Base-by-base conservation (phyloP, 2,113 vertebrate species). In the Aspidoscelis tigris region DNA sequence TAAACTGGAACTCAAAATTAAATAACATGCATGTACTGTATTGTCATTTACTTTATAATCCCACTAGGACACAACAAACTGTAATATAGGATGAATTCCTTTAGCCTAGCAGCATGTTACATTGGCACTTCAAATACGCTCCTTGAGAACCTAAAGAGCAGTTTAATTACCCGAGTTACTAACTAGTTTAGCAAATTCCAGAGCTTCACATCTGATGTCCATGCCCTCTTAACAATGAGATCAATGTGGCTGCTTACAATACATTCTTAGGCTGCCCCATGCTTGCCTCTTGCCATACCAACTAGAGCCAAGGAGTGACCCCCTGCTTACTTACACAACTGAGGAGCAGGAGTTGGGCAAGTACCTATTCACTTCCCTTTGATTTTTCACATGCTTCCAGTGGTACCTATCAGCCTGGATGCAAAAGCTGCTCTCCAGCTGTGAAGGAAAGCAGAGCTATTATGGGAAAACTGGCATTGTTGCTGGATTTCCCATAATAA, bases 1-100 rank as follows among this genome's bases (percentile, higher is more conserved):
- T 33, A 33, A 83, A 66, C 43, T 83, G 73, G 76, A 82, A 83
- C 47, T 43, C 33, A 66, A 76, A 55, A 55, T 41, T 26, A 53
- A 43, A 41, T 69, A 83, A 69, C 33, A 33, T 33, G 33, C 33
- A 33, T 76, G 12, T 47, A 76, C 44, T 76, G n/a, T 33, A 76
- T 83, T 55, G 47, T 55, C 47, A 53, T 69, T 6, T 26, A 69
- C 55, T 33, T 33, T 33, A 33, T 8, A 83, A 76, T 76, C 41
- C 3, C 12, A 55, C 21, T 24, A 64, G n/a, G 61, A 76, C n/a
- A 43, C 33, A 53, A 7, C 74, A 41, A 53, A 39, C 22, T 53
- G 66, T 43, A 76, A 0, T 43, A 20, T 2, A 53, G 41, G 44
- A 83, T 68, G 26, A 69, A 76, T 77, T 69, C 44, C n/a, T 69